Conservation (phyloP, 2,888 invertebrate species). For the Pyrrhia umbra region DNA sequence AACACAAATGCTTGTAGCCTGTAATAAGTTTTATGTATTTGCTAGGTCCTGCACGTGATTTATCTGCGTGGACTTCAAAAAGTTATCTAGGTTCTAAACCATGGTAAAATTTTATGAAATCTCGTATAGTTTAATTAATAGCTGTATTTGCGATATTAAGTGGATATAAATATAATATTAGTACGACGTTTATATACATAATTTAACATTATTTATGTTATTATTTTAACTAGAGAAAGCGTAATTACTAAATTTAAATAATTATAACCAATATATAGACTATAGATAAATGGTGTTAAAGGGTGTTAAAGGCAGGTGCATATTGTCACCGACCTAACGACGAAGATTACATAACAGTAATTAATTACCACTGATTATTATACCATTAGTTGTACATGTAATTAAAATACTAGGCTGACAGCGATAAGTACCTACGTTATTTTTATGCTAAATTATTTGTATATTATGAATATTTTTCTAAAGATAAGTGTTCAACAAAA, state of each 20-base stretch:
- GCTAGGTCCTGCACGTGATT: no score
- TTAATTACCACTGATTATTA: slow-evolving; percentile 54
- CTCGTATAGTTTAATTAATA: no score
- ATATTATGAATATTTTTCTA: background rate
- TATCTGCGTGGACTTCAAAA: no score
- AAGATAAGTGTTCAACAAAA: background rate
- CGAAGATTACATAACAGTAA: slow-evolving; percentile 37
- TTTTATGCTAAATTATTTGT: slow-evolving; percentile 19
- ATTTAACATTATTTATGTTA: no score
- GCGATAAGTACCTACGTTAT: slow-evolving; percentile 14
- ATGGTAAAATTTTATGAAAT: no score
- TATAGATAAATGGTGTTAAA: slow-evolving; percentile 35
- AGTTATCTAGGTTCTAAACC: no score
- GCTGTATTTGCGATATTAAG: no score
- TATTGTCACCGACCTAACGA: slow-evolving; percentile 43
- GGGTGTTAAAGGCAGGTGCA: slow-evolving; percentile 45
- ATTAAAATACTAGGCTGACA: slow-evolving; percentile 52
- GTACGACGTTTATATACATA: no score
- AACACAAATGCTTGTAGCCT: no score
- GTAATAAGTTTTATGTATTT: no score
- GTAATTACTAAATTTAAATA: background rate
- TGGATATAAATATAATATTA: no score
- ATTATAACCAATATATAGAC: slow-evolving; percentile 32
- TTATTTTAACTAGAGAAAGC: slow-evolving; percentile 16
- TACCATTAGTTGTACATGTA: slow-evolving; percentile 42